These are phyloP conservation scores for Castor canadensis DNA, from an alignment of 2,113 vertebrate genomes.

Conservation along the genomic window DNA sequence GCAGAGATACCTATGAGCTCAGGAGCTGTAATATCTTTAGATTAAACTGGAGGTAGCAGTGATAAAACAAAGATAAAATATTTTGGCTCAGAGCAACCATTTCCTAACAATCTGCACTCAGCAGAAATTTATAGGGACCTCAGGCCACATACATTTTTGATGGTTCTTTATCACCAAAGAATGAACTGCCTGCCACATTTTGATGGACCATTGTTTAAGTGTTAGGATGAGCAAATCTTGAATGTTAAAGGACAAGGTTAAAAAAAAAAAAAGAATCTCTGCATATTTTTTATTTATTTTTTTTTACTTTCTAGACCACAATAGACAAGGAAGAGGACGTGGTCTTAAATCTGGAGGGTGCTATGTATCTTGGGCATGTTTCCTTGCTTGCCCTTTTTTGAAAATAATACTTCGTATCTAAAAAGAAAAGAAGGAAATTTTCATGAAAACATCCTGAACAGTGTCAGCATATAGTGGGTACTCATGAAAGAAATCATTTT, in stretches of 20 bases:
- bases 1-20: no score
- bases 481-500: neutral
- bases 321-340: neutral
- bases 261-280: neutral
- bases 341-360: neutral
- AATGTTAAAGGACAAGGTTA: neutral
- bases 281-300: neutral
- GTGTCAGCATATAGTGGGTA: fast-evolving
- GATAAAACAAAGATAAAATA: neutral
- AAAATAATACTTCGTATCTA: neutral
- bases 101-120: neutral
- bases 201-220: neutral
- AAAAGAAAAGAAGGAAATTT: neutral
- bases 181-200: neutral
- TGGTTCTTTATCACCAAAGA: neutral
- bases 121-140: neutral
- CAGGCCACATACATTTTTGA: neutral
- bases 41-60: neutral
- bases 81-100: neutral
- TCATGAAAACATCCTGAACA: neutral
- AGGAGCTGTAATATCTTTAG: neutral
- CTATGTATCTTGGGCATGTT: neutral
- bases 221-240: neutral
- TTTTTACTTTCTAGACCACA: neutral
- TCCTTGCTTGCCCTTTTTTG: neutral